phyloP scores from a whole-genome alignment of 2,888 invertebrate species.

The Podabrus alpinus region DNA sequence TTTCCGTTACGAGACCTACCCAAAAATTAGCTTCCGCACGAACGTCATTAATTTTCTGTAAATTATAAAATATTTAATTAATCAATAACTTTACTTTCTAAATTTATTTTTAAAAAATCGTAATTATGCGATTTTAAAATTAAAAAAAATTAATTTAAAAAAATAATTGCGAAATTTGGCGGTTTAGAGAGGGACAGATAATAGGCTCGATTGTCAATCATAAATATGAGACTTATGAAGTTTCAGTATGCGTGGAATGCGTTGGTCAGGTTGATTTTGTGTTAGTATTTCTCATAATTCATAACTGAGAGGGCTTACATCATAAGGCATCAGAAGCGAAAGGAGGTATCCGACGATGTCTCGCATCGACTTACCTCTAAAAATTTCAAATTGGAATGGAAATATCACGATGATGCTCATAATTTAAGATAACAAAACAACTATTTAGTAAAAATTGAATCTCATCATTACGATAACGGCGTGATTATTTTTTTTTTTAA shows the following conservation, averaged over 20 bases:
- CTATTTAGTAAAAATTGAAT: neutral
- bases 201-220: slow-evolving; percentile 19
- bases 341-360: slow-evolving; percentile 30
- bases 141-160: neutral
- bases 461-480: neutral
- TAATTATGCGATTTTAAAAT: neutral
- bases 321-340: slow-evolving; percentile 48
- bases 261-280: slow-evolving; percentile 39
- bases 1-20: neutral
- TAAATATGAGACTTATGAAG: slow-evolving; percentile 19
- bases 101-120: neutral
- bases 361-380: neutral
- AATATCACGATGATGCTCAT: neutral
- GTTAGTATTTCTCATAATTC: slow-evolving; percentile 54
- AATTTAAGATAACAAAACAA: neutral
- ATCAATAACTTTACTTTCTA: neutral
- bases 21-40: neutral
- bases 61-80: neutral
- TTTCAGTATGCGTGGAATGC: slow-evolving; percentile 19
- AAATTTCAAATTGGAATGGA: neutral
- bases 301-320: slow-evolving; percentile 55
- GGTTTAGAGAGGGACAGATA: neutral
- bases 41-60: neutral
- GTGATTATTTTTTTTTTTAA: neutral
- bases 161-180: neutral